These are phyloP conservation scores for Distichodus sexfasciatus DNA, from an alignment of 2,797 vertebrate species.

Conservation along the genomic window DNA sequence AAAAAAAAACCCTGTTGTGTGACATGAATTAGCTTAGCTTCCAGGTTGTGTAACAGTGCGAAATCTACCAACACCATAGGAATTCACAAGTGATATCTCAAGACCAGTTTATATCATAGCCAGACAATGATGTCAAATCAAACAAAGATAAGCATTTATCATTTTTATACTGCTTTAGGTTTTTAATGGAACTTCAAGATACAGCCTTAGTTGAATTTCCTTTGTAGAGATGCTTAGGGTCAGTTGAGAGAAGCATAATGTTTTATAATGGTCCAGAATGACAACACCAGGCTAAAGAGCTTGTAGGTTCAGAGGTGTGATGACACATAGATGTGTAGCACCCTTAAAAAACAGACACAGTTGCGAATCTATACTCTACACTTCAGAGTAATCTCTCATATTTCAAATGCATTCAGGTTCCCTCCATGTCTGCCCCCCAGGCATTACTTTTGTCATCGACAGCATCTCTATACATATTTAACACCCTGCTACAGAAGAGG, in stretches of 20 bases:
- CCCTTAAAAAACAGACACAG: conserved; percentile 39
- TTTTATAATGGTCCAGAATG: conserved; percentile 33
- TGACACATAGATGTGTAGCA: conserved; percentile 36
- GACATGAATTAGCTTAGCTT: too few relatives aligned
- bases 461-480: conserved; percentile 6
- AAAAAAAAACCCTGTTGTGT: too few relatives aligned
- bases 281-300: conserved; percentile 45
- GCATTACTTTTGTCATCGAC: not conserved
- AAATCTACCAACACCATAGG: too few relatives aligned
- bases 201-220: conserved; percentile 8
- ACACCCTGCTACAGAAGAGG: not conserved
- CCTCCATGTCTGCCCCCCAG: not conserved
- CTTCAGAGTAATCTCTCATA: conserved; percentile 32
- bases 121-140: not conserved
- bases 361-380: conserved; percentile 31
- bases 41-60: too few relatives aligned
- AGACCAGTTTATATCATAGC: not conserved
- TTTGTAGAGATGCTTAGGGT: conserved; percentile 21
- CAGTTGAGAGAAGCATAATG: conserved; percentile 52
- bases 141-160: not conserved
- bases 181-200: conserved; percentile 8
- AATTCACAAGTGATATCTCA: not conserved
- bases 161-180: not conserved
- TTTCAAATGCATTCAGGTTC: too few relatives aligned
- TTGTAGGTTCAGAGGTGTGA: conserved; percentile 27